Percentiles rank a stretch among this genome's conserved stretches.
Evolutionary conservation across 2,797 vertebrate species (phyloP).

Genomic region (Lepus oiostolus): DNA sequence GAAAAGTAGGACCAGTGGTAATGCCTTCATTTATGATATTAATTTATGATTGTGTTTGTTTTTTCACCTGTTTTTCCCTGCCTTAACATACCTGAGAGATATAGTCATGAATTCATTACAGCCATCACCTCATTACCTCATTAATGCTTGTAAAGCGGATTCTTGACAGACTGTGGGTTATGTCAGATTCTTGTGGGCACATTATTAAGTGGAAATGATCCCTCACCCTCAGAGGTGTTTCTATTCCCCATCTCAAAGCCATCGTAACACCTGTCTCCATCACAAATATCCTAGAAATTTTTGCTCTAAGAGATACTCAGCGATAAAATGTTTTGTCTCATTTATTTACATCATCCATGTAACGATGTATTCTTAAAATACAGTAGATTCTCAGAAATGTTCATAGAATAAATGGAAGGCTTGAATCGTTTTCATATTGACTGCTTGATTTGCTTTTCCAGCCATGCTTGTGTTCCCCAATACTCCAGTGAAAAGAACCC

Average conservation of each 20-base stretch:
- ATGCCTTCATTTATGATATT: background rate
- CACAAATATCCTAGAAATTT: background rate
- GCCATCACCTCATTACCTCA: background rate
- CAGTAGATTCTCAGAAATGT: conserved; percentile 1
- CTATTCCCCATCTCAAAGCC: background rate
- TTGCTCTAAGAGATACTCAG: background rate
- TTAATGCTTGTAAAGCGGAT: no score
- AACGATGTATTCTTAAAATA: background rate
- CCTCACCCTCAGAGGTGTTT: background rate
- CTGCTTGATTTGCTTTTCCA: conserved; percentile 7
- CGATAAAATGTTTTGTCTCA: background rate
- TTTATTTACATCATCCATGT: background rate
- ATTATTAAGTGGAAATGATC: background rate
- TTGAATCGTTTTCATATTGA: background rate
- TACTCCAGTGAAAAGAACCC: background rate
- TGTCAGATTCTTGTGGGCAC: background rate
- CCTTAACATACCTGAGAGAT: background rate
- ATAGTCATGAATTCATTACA: background rate
- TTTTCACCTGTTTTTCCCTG: background rate
- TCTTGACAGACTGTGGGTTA: background rate
- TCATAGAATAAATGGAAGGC: conserved; percentile 3
- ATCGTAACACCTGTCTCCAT: no score
- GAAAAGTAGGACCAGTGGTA: background rate
- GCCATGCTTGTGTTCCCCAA: background rate
- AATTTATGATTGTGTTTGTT: background rate